A percentile compares a stretch with the other conserved stretches of the same genome.
These are phyloP conservation scores for Trichomycterus rosablanca DNA, from an alignment of 2,113 vertebrate genomes.

Conservation along the genomic window DNA sequence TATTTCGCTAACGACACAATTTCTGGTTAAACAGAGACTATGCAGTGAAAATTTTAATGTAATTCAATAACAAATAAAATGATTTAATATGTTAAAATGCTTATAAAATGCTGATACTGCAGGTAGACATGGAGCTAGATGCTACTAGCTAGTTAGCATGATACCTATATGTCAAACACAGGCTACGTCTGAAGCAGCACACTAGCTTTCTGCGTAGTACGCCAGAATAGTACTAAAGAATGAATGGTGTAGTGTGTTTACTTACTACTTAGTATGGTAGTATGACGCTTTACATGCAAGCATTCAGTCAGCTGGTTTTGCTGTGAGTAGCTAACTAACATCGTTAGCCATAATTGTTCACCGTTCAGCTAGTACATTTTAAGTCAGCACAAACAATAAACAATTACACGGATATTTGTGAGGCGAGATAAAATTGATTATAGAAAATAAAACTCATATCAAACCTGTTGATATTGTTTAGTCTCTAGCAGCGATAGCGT, in stretches of 20 bases:
- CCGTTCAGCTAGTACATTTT: neutral
- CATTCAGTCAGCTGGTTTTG: neutral
- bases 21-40: too few species aligned
- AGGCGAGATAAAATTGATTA: neutral
- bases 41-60: too few species aligned
- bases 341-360: neutral
- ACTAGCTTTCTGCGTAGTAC: neutral
- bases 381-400: neutral
- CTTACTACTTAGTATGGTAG: slow-evolving; percentile 1
- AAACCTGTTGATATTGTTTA: neutral
- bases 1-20: too few species aligned
- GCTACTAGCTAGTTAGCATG: neutral
- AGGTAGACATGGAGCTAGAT: neutral
- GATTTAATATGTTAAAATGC: too few species aligned
- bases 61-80: too few species aligned
- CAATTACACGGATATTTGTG: neutral
- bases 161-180: neutral
- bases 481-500: too few species aligned
- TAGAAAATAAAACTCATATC: neutral
- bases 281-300: neutral
- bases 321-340: neutral
- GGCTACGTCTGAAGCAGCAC: neutral
- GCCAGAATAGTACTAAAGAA: too few species aligned
- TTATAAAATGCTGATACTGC: too few species aligned
- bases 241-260: neutral